Percentiles rank a stretch among this genome's conserved stretches.
These are phyloP conservation scores for Saccopteryx leptura DNA, from an alignment of 2,113 vertebrate species.

Conservation along the genomic window DNA sequence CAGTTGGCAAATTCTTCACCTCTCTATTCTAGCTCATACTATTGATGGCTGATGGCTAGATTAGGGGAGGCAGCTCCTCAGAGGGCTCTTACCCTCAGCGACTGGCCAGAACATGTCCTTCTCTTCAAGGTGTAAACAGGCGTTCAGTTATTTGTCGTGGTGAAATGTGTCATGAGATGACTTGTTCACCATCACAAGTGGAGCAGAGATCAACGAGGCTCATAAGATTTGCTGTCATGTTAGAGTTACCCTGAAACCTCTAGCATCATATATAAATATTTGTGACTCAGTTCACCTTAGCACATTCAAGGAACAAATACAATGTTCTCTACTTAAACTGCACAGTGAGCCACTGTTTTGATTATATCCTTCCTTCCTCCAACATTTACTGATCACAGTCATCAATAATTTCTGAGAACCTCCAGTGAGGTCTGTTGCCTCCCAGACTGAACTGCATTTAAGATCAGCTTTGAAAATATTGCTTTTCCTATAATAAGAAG, in stretches of 20 bases:
- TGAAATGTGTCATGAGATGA: neutral
- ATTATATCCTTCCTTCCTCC: neutral
- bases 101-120: neutral
- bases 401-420: constrained; percentile 50
- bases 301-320: constrained; percentile 48
- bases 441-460: neutral
- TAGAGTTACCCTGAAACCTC: neutral
- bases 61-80: neutral
- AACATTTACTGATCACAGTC: neutral
- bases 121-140: neutral
- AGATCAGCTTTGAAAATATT: constrained; percentile 36
- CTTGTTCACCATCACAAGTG: neutral
- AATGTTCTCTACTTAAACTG: neutral
- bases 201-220: constrained; percentile 5
- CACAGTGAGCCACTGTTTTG: neutral
- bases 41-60: neutral
- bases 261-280: neutral
- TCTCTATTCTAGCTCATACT: neutral
- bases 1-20: neutral
- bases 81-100: neutral
- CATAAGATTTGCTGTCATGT: neutral
- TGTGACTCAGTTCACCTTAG: neutral
- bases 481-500: constrained; percentile 39
- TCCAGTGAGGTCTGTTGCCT: neutral
- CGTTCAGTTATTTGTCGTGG: neutral